Evolutionary conservation across 2,113 vertebrate genomes (phyloP).

Genomic region (Marmota monax): DNA sequence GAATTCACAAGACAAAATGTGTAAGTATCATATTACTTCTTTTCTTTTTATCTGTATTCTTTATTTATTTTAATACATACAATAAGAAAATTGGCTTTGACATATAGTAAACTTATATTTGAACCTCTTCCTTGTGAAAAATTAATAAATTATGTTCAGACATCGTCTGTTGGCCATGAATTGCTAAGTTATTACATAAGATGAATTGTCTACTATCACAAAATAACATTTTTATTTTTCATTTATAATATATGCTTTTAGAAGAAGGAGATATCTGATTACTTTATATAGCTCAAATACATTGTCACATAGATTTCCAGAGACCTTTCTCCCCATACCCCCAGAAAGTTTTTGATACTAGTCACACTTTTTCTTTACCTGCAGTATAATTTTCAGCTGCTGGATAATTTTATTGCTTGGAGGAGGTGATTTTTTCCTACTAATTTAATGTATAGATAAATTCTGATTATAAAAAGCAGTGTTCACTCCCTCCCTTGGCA

Average conservation of each 20-base stretch:
- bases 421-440: background rate
- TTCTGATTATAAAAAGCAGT: background rate
- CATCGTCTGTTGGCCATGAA: background rate
- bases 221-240: constrained; percentile 32
- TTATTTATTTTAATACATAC: background rate
- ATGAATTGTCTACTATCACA: background rate
- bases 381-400: background rate
- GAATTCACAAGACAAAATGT: constrained; percentile 91
- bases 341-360: background rate
- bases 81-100: constrained; percentile 3
- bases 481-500: background rate
- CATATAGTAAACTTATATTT: background rate
- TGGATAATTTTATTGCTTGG: background rate
- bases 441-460: background rate
- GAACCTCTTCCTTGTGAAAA: background rate
- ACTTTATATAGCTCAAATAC: background rate
- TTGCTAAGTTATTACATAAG: background rate
- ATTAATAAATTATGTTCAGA: constrained; percentile 21
- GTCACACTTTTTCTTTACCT: background rate
- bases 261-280: background rate
- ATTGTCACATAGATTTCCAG: background rate
- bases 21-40: constrained; percentile 85
- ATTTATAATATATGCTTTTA: background rate
- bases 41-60: background rate
- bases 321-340: background rate